Base-by-base conservation (phyloP, 2,888 invertebrate species). In the Sarcophaga variegata region DNA sequence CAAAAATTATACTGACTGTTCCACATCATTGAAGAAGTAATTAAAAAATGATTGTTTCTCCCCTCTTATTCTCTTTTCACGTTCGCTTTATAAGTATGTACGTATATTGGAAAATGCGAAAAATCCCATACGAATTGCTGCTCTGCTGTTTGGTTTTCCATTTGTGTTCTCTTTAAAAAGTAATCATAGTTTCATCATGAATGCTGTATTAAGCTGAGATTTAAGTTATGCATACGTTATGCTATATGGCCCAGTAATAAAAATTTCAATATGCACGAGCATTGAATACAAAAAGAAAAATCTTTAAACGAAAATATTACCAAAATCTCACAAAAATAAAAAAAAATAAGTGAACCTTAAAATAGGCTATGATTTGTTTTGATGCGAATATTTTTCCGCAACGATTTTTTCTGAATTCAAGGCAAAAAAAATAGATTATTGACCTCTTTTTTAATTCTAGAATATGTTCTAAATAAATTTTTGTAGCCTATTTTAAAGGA, bases 11-110 rank as follows among this genome's bases (percentile, higher is more conserved):
- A 45, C 76, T 84, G 80, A 76, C 74, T 90, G 89, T 91, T 90
- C 89, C 90, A 90, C 91, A 90, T 91, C 90, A 92, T 91, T 91
- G 90, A 89, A 88, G 87, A 88, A 88, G 88, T 90, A 91, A 90
- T 90, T 90, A 89, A 88, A 88, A 86, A 86, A 82, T 75, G 81
- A 81, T 86, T 81, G 76, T 80, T 80, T 74, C 64, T 2, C 17
- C 54, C 17, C 47, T 22, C 14, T 6, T 37, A 37, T 62, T 84
- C 45, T 66, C 49, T 67, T 49, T 76, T 60, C 20, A 3, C 62
- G n/a, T 81, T 25, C 14, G 27, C 25, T 37, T 37, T 37, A 37
- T 25, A 11, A 22, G 64, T 25, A 25, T 14, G 64, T 22, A 25
- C 20, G 17, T 45, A n/a, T 64, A 64, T 64, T 69, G 10, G 69